These are phyloP conservation scores for Elymnias hypermnestra DNA, from an alignment of 1,140 invertebrate genomes.

Conservation along the genomic window DNA sequence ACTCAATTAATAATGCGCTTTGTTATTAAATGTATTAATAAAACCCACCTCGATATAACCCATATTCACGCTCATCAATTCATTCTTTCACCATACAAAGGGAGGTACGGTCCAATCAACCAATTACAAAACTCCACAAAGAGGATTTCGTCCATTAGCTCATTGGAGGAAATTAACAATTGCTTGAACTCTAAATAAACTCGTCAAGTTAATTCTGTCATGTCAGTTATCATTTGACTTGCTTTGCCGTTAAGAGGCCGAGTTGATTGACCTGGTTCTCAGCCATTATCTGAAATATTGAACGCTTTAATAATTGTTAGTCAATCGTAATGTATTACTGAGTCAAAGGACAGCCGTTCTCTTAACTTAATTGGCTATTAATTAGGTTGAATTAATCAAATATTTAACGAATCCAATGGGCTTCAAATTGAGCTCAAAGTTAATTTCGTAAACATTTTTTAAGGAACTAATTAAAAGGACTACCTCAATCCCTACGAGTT, in stretches of 20 bases:
- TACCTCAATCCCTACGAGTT: too few relatives aligned
- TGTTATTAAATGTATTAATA: background rate
- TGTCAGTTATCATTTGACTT: slow-evolving; percentile 59
- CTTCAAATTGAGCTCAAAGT: too few relatives aligned
- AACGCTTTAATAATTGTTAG: slow-evolving; percentile 24
- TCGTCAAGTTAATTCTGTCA: slow-evolving; percentile 53
- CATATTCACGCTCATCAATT: slow-evolving; percentile 14
- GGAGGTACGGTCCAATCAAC: slow-evolving; percentile 25
- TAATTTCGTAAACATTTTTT: too few relatives aligned
- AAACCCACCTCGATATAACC: slow-evolving; percentile 10
- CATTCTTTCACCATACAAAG: slow-evolving; percentile 28
- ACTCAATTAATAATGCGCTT: background rate
- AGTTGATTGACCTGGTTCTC: slow-evolving; percentile 33
- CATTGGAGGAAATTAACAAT: slow-evolving; percentile 69
- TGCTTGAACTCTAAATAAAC: slow-evolving; percentile 58
- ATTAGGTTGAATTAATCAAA: slow-evolving; percentile 10
- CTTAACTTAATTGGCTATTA: slow-evolving; percentile 14
- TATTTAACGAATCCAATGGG: background rate
- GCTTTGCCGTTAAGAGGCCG: slow-evolving; percentile 14
- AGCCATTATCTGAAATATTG: slow-evolving; percentile 27
- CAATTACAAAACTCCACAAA: slow-evolving; percentile 62
- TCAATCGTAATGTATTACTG: slow-evolving; percentile 12
- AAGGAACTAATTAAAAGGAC: too few relatives aligned
- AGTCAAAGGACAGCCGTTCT: slow-evolving; percentile 4
- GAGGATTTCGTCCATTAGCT: slow-evolving; percentile 63